Conservation (phyloP, 1,140 invertebrate genomes). For the Chironomus striatipennis region DNA sequence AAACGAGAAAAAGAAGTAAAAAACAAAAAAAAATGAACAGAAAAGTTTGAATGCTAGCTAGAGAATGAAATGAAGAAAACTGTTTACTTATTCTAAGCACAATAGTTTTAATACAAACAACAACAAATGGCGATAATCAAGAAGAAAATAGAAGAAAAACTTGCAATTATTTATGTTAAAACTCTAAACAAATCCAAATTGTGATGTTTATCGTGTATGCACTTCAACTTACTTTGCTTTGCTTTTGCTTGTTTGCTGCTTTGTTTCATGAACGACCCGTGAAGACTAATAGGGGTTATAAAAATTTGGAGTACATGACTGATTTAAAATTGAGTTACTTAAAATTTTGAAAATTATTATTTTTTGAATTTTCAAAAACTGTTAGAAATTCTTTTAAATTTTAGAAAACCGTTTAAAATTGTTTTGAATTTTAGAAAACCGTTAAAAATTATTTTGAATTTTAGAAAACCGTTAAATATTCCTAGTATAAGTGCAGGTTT, state of each 20-base stretch:
- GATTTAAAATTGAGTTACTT: no score
- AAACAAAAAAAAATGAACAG: neutral
- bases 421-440: no score
- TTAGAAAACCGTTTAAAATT: no score
- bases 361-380: no score
- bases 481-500: no score
- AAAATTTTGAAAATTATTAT: no score
- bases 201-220: neutral
- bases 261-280: neutral
- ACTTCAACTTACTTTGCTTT: neutral
- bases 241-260: neutral
- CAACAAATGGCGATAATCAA: conserved; percentile 8
- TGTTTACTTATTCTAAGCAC: conserved; percentile 8
- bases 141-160: conserved; percentile 7
- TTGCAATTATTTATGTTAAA: conserved; percentile 10
- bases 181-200: neutral
- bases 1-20: neutral
- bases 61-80: neutral
- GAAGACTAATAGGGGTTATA: no score
- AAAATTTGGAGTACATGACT: no score
- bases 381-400: no score
- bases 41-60: neutral
- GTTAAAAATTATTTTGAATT: no score
- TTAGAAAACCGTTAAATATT: no score
- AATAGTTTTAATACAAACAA: conserved; percentile 15